Percentiles rank a stretch among this genome's conserved stretches.
These are phyloP conservation scores for Gambusia yucatana DNA, from an alignment of 2,797 vertebrate species.

Conservation along the genomic window DNA sequence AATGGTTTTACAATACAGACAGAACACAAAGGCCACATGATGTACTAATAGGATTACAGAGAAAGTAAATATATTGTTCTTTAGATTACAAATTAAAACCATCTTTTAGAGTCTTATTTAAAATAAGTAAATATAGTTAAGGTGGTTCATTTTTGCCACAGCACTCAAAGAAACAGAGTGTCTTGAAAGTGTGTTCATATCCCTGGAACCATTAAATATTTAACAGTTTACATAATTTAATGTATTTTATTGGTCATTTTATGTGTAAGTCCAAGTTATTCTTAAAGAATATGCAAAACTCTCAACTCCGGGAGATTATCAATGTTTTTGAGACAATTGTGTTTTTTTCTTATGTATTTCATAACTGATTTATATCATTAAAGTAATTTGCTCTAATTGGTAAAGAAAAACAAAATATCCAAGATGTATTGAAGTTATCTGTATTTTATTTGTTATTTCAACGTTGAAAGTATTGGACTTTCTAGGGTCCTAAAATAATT, in stretches of 20 bases:
- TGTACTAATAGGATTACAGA: slow-evolving; percentile 62
- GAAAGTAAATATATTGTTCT: slow-evolving; percentile 49
- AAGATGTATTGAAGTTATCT: neutral
- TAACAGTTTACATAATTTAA: neutral
- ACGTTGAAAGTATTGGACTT: neutral
- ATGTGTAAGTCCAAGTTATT: neutral
- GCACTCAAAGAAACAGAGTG: neutral
- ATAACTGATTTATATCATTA: neutral
- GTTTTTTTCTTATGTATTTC: neutral
- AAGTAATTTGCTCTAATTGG: neutral
- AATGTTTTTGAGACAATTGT: neutral
- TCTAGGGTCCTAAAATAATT: neutral
- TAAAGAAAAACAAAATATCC: neutral
- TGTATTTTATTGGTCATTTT: neutral
- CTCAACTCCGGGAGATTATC: neutral
- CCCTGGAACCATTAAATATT: neutral
- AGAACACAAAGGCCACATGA: slow-evolving; percentile 66
- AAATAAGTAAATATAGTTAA: neutral
- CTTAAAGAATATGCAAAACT: neutral
- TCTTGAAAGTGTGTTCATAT: neutral
- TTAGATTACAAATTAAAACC: slow-evolving; percentile 12
- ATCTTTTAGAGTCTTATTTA: neutral
- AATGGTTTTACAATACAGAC: slow-evolving; percentile 50
- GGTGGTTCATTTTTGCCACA: neutral
- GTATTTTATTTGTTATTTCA: neutral